A percentile compares a stretch with the other conserved stretches of the same genome.
phyloP scores from a whole-genome alignment of 2,797 vertebrate species.

The Melanotaenia maccullochi region DNA sequence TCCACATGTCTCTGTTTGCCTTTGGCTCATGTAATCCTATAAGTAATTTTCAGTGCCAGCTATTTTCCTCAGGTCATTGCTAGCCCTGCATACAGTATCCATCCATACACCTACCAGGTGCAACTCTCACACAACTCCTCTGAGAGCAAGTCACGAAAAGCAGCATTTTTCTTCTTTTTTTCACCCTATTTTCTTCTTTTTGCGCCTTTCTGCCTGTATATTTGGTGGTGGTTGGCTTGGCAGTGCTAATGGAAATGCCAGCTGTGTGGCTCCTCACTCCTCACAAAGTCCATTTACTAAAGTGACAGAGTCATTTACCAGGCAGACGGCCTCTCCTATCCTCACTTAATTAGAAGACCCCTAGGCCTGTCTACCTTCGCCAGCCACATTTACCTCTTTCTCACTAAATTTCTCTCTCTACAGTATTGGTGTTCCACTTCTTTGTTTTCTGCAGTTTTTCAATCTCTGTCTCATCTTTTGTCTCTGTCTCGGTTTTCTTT shows the following conservation, averaged over 20 bases:
- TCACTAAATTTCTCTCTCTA: constrained; percentile 26
- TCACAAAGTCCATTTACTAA: constrained; percentile 87
- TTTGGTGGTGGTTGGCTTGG: constrained; percentile 57
- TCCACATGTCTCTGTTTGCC: not conserved
- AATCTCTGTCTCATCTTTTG: constrained; percentile 46
- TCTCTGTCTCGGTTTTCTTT: constrained; percentile 55
- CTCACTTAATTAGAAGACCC: constrained; percentile 86
- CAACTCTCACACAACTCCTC: constrained; percentile 19
- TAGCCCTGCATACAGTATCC: constrained; percentile 4
- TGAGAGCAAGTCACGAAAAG: constrained; percentile 48
- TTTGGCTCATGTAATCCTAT: not conserved
- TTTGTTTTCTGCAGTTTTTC: constrained; percentile 60
- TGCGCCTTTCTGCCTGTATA: constrained; percentile 33
- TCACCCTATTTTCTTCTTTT: not conserved
- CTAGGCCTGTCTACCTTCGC: constrained; percentile 72
- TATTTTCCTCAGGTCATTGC: constrained; percentile 11
- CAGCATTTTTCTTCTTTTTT: constrained; percentile 31
- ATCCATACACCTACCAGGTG: constrained; percentile 18
- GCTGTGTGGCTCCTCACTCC: constrained; percentile 76
- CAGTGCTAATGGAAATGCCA: constrained; percentile 80
- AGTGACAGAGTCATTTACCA: constrained; percentile 88
- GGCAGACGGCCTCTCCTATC: constrained; percentile 80
- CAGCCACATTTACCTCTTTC: constrained; percentile 63
- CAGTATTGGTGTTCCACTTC: constrained; percentile 42
- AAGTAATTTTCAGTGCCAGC: constrained; percentile 12